Conservation (phyloP, 2,888 invertebrate genomes). For the Dione juno region DNA sequence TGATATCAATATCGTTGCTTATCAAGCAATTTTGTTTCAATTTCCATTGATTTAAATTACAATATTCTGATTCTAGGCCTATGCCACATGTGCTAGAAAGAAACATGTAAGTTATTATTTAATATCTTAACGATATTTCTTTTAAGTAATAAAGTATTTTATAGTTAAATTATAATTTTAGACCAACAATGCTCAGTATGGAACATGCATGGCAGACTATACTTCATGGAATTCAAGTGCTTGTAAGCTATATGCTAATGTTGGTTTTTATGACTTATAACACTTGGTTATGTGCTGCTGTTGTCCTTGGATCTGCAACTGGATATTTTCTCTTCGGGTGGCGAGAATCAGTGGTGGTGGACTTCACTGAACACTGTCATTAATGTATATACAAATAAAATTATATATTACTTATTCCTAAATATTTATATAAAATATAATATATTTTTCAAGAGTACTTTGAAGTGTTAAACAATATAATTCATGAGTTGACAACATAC, state of each 20-base stretch:
- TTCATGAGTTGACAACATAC: neutral
- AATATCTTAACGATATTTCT: neutral
- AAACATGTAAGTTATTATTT: conserved; percentile 67
- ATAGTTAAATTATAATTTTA: conserved; percentile 62
- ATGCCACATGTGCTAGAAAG: conserved; percentile 74
- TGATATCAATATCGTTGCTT: no score
- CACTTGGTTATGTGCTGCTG: conserved; percentile 95
- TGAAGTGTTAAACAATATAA: conserved; percentile 8
- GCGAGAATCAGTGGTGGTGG: conserved; percentile 96
- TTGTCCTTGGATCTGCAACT: conserved; percentile 93
- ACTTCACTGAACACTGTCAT: conserved; percentile 98
- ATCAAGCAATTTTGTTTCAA: neutral
- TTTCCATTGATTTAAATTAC: neutral
- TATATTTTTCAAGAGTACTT: conserved; percentile 14
- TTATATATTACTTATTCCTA: conserved; percentile 19
- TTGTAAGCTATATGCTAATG: conserved; percentile 96
- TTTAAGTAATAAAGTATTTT: conserved; percentile 3
- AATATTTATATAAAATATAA: conserved; percentile 2
- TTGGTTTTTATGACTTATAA: conserved; percentile 99
- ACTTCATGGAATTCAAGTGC: conserved; percentile 94
- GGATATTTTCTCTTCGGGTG: conserved; percentile 98
- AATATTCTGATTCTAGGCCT: conserved; percentile 61
- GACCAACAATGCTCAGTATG: conserved; percentile 92
- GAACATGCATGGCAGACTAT: conserved; percentile 94
- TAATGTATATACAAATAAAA: conserved; percentile 70